A percentile compares a stretch with the other conserved stretches of the same genome.
Evolutionary conservation across 1,140 invertebrate species (phyloP).

Genomic region (Teleopsis dalmanni): DNA sequence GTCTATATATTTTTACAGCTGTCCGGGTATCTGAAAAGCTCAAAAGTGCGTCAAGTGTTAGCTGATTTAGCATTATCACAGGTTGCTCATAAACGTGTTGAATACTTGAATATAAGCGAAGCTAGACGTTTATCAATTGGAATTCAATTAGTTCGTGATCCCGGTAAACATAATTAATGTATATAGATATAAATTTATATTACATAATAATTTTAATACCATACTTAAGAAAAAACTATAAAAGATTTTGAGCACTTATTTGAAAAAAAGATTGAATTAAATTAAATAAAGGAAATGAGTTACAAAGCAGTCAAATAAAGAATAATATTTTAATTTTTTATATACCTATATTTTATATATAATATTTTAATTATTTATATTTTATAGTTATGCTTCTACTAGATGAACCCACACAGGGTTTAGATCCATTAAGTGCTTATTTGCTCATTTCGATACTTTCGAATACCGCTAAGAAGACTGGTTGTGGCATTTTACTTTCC

Average conservation of each 20-base stretch:
- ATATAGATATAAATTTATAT: no score
- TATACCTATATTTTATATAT: no score
- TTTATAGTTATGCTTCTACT: conserved; percentile 66
- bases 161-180: conserved; percentile 43
- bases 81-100: conserved; percentile 70
- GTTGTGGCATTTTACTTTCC: conserved; percentile 78
- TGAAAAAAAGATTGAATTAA: no score
- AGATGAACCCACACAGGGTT: conserved; percentile 84
- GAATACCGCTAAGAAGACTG: conserved; percentile 84
- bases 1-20: conserved; percentile 47
- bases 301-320: no score
- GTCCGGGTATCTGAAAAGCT: conserved; percentile 61
- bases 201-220: no score
- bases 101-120: conserved; percentile 73
- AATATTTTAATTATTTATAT: no score
- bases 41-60: conserved; percentile 75
- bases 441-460: conserved; percentile 86
- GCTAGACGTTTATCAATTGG: conserved; percentile 77
- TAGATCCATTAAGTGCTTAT: conserved; percentile 87
- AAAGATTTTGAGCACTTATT: no score
- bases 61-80: conserved; percentile 83
- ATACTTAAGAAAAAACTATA: no score
- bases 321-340: no score
- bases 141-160: conserved; percentile 81
- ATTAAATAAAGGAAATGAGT: no score